Conservation (phyloP, 2,888 invertebrate species). For the Stenolophus ochropezus region DNA sequence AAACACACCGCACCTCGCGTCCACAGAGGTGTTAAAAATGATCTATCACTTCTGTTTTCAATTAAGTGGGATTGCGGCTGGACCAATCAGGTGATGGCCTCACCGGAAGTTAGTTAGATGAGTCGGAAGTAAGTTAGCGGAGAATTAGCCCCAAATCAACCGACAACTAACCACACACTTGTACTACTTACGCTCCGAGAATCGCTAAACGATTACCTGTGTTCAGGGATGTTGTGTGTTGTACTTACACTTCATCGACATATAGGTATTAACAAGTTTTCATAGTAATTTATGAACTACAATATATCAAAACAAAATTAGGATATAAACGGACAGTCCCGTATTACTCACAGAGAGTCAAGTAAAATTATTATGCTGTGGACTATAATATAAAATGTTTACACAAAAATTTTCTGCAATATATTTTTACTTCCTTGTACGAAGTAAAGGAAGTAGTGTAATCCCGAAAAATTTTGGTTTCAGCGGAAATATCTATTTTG, state of each 20-base stretch:
- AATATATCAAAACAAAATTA: neutral
- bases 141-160: conserved; percentile 34
- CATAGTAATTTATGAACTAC: neutral
- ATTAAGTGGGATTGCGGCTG: conserved; percentile 35
- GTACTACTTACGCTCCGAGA: neutral
- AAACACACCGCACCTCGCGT: neutral
- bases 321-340: no score
- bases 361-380: no score
- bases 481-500: no score
- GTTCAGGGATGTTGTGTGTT: neutral
- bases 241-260: neutral
- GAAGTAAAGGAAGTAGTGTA: no score
- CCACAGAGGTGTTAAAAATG: conserved; percentile 54
- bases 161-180: conserved; percentile 16
- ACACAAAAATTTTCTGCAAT: no score
- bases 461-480: no score
- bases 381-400: no score
- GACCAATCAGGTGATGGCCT: conserved; percentile 31
- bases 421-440: no score
- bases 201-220: neutral
- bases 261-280: neutral
- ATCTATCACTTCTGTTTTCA: conserved; percentile 49
- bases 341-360: no score
- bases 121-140: conserved; percentile 34
- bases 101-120: conserved; percentile 40